phyloP scores from a whole-genome alignment of 2,888 invertebrate genomes.

The Drepanosiphum platanoidis region DNA sequence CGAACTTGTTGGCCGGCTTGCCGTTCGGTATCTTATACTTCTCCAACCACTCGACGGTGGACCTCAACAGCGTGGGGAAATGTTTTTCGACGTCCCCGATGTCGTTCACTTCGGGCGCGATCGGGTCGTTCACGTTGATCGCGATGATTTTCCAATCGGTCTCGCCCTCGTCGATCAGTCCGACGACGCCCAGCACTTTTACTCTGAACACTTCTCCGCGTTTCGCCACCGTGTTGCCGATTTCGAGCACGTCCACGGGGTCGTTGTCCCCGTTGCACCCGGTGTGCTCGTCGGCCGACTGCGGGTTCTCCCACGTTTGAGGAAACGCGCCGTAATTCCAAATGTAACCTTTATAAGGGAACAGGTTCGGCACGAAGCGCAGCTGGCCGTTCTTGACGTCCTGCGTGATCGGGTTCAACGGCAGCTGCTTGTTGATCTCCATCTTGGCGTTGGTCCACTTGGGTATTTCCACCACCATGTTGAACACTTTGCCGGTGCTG shows the following conservation, averaged over 20 bases:
- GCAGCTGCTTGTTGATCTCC: slow-evolving; percentile 91
- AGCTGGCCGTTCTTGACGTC: slow-evolving; percentile 97
- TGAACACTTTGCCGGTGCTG: slow-evolving; percentile 78
- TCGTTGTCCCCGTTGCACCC: slow-evolving; percentile 97
- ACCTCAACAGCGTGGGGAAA: slow-evolving; percentile 95
- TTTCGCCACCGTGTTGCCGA: slow-evolving; percentile 81
- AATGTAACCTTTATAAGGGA: slow-evolving; percentile 99
- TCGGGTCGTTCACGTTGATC: slow-evolving; percentile 91
- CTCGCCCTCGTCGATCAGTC: slow-evolving; percentile 97
- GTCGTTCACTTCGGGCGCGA: slow-evolving; percentile 84
- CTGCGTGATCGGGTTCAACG: slow-evolving; percentile 97
- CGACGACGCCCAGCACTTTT: slow-evolving; percentile 91
- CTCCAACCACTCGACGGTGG: slow-evolving; percentile 98
- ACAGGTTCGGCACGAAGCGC: slow-evolving; percentile 95
- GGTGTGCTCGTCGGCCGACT: slow-evolving; percentile 87
- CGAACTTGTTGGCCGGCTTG: slow-evolving; percentile 95
- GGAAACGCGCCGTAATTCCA: slow-evolving; percentile 99
- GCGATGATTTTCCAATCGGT: slow-evolving; percentile 99
- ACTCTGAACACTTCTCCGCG: slow-evolving; percentile 86
- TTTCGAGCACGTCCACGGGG: slow-evolving; percentile 98
- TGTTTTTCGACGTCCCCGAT: slow-evolving; percentile 88
- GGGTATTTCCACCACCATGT: slow-evolving; percentile 99
- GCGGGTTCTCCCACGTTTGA: slow-evolving; percentile 99
- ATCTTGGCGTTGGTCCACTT: slow-evolving; percentile 99
- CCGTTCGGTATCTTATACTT: slow-evolving; percentile 99